A percentile compares a stretch with the other conserved stretches of the same genome.
phyloP scores from a whole-genome alignment of 2,888 invertebrate species.

The Andrena fulva region DNA sequence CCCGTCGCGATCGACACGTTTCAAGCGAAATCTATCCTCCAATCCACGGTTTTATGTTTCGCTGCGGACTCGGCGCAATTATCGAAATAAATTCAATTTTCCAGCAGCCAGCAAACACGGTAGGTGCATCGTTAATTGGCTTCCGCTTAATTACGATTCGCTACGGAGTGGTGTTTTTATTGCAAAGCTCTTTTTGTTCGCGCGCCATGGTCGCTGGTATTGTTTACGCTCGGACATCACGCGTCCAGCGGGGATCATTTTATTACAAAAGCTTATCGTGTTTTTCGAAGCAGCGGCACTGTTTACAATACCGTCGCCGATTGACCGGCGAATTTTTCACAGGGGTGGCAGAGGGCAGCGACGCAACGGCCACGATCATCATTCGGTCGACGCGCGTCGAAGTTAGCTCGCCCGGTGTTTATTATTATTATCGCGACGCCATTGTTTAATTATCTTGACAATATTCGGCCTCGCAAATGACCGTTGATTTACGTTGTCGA shows the following conservation, averaged over 20 bases:
- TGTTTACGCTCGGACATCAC: slow-evolving; percentile 2
- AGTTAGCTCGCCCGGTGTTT: slow-evolving; percentile 35
- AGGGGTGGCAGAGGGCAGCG: no score
- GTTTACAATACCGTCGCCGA: neutral
- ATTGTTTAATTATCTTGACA: slow-evolving; percentile 63
- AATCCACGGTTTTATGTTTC: neutral
- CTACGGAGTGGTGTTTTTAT: slow-evolving; percentile 59
- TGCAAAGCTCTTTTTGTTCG: slow-evolving; percentile 35
- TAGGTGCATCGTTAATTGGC: slow-evolving; percentile 74
- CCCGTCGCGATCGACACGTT: neutral
- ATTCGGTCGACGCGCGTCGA: slow-evolving; percentile 16
- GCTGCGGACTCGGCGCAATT: neutral
- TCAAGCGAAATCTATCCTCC: neutral
- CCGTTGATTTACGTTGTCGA: slow-evolving; percentile 50
- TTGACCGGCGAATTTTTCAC: neutral
- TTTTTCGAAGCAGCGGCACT: neutral
- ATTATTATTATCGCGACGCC: slow-evolving; percentile 41
- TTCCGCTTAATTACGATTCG: slow-evolving; percentile 76
- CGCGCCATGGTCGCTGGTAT: slow-evolving; percentile 42
- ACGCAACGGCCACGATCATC: neutral
- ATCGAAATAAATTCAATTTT: neutral
- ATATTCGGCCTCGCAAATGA: slow-evolving; percentile 51
- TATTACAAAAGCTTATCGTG: neutral
- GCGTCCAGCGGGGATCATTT: neutral
- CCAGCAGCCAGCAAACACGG: slow-evolving; percentile 53